phyloP scores from a whole-genome alignment of 2,797 vertebrate species.

The Choloepus didactylus region DNA sequence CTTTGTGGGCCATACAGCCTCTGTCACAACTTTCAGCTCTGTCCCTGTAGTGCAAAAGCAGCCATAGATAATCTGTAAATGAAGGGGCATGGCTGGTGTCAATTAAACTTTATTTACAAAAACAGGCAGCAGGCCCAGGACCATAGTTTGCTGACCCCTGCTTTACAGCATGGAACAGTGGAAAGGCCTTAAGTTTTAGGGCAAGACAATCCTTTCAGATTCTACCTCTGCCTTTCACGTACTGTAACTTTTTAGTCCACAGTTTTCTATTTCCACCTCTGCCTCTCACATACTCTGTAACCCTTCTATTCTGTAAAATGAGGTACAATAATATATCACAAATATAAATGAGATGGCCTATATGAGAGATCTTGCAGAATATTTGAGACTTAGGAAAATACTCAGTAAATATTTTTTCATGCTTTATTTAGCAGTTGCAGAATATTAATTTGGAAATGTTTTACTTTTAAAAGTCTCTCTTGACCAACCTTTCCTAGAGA shows the following conservation, averaged over 20 bases:
- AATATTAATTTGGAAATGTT: constrained; percentile 69
- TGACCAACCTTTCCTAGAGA: constrained; percentile 50
- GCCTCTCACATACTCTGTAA: background rate
- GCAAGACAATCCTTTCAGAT: background rate
- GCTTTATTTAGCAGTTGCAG: background rate
- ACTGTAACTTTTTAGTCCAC: background rate
- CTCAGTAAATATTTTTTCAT: background rate
- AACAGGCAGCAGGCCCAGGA: background rate
- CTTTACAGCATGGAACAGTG: background rate
- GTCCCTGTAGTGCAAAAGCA: background rate
- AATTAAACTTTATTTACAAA: constrained; percentile 25
- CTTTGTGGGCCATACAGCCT: background rate
- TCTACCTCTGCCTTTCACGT: background rate
- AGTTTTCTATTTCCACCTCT: no score
- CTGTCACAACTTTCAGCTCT: background rate
- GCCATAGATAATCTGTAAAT: background rate
- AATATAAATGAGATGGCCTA: background rate
- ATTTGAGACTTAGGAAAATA: background rate
- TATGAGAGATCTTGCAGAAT: background rate
- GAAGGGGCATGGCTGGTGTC: background rate
- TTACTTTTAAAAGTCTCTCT: constrained; percentile 50
- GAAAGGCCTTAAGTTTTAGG: background rate
- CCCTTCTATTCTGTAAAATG: constrained; percentile 10
- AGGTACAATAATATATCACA: background rate
- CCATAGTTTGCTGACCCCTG: background rate